Evolutionary conservation across 37 sponge, comb jelly and placozoan species (phyloP).

Genomic region (Oopsacas minuta): DNA sequence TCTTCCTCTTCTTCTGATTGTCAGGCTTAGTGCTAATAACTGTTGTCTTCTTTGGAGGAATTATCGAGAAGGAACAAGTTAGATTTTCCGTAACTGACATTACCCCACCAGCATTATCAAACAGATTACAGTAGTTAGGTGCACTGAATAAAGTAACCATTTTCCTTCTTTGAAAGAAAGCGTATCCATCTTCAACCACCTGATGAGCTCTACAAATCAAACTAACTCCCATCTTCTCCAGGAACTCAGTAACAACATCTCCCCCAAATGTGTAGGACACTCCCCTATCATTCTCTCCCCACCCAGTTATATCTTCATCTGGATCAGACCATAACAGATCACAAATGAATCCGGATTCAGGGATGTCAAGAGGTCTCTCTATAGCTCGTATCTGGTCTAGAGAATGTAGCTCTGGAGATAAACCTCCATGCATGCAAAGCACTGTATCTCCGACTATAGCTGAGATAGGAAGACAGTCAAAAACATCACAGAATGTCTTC

Average conservation of each 20-base stretch:
- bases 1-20: neutral
- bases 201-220: slow-evolving; percentile 82
- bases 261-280: slow-evolving; percentile 85
- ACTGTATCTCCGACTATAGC: slow-evolving; percentile 70
- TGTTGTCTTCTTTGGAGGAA: slow-evolving; percentile 1
- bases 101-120: slow-evolving; percentile 80
- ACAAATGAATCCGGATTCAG: slow-evolving; percentile 64
- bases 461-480: slow-evolving; percentile 81
- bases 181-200: slow-evolving; percentile 88
- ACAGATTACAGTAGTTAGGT: slow-evolving; percentile 88
- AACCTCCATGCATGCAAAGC: slow-evolving; percentile 88
- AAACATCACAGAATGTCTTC: slow-evolving; percentile 85
- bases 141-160: slow-evolving; percentile 89
- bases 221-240: slow-evolving; percentile 44
- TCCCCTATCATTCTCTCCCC: slow-evolving; percentile 93
- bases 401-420: slow-evolving; percentile 65
- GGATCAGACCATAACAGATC: slow-evolving; percentile 90
- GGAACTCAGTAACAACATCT: slow-evolving; percentile 63
- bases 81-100: slow-evolving; percentile 57
- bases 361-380: slow-evolving; percentile 73
- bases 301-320: slow-evolving; percentile 81
- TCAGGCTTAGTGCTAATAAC: neutral
- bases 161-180: slow-evolving; percentile 77
- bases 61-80: slow-evolving; percentile 69
- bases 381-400: slow-evolving; percentile 49